Evolutionary conservation across 2,888 invertebrate genomes (phyloP).

Genomic region (Drosophila yooni): DNA sequence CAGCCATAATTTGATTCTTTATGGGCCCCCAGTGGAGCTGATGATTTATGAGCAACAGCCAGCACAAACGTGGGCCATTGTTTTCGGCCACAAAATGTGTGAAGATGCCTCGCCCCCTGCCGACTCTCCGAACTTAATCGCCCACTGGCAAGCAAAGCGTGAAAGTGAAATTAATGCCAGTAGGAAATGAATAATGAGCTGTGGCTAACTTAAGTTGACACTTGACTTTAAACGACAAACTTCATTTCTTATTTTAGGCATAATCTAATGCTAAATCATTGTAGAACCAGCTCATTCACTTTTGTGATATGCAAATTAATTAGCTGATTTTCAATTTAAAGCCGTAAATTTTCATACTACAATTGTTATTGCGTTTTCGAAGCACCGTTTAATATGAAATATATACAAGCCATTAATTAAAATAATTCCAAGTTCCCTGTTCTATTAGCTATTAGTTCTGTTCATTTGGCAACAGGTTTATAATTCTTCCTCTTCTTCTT

Average conservation of each 20-base stretch:
- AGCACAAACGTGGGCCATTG: conserved; percentile 54
- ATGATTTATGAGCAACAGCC: conserved; percentile 61
- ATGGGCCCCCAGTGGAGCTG: conserved; percentile 45
- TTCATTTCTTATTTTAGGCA: conserved; percentile 37
- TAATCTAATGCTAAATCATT: conserved; percentile 56
- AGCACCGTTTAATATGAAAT: conserved; percentile 50
- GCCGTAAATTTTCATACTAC: conserved; percentile 57
- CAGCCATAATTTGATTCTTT: conserved; percentile 37
- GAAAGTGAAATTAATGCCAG: conserved; percentile 67
- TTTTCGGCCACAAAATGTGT: conserved; percentile 52
- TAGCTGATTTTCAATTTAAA: conserved; percentile 56
- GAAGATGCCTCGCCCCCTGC: conserved; percentile 36
- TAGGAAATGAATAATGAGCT: conserved; percentile 57
- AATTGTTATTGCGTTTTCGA: conserved; percentile 48
- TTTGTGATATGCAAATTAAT: conserved; percentile 57
- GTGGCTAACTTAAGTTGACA: conserved; percentile 14
- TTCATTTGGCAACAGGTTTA: conserved; percentile 41
- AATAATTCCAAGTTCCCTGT: conserved; percentile 19
- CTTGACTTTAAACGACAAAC: conserved; percentile 35
- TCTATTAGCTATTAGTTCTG: conserved; percentile 27
- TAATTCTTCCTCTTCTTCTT: background rate
- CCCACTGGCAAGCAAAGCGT: conserved; percentile 15
- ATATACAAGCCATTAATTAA: conserved; percentile 39
- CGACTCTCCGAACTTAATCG: background rate
- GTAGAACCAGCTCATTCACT: conserved; percentile 54